Base-by-base conservation (phyloP, 2,888 invertebrate species). In the Diloba caeruleocephala region DNA sequence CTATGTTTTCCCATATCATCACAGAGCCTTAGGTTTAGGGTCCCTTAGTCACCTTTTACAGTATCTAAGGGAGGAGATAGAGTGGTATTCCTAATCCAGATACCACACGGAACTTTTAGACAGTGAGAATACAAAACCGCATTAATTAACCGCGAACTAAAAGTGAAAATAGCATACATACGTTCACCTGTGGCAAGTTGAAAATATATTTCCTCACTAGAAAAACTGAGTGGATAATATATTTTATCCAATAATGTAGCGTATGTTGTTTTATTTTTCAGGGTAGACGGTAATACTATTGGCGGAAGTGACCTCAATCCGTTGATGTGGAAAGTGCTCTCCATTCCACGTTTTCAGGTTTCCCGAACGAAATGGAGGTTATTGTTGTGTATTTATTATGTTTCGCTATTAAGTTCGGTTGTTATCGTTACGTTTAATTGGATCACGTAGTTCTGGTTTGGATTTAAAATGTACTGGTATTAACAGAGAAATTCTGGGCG, bases 291-390 rank as follows among this genome's bases (percentile, higher is more conserved):
- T 64, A 71, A 62, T 66, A 52, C 52, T 59, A 64, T 68, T 43
- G 64, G 32, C 46, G 62, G 67, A 53, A 65, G 64, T 67, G 74
- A 74, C 74, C 77, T 64, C 60, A 65, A 77, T 77, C 68, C 75
- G 37, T 38, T 65, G 67, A 66, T 48, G 73, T 60, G 71, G 73
- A 78, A 74, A 68, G 49, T 52, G 63, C 55, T 64, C 69, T 69
- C 66, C 55, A 50, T 56, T 56, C 29, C 49, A 37, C 45, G 55
- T 61, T 71, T 68, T 71, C 58, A 61, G 60, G 37, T 68, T 68
- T 55, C 25, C 37, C 56, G 42, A 54, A 69, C 54, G 45, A 51
- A 71, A 45, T 36, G 33, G 43, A 67, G 53, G 65, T 65, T 62
- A 65, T 60, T 54, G 58, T 55, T 37, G 36, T 34, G 26, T 56